Conservation (phyloP, 2,888 invertebrate genomes). For the Megamerina dolium region DNA sequence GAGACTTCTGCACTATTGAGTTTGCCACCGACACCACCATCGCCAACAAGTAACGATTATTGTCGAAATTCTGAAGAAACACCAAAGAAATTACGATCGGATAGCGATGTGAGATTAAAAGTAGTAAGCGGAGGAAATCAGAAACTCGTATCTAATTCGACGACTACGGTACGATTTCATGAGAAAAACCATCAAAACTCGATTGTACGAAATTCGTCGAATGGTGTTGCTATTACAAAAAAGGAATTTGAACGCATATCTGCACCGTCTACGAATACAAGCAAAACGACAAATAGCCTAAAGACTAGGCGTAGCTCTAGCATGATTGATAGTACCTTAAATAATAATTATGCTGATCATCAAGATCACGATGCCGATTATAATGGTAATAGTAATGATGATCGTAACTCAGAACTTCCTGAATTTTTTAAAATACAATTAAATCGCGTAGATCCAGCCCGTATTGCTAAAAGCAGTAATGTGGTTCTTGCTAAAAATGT, state of each 20-base stretch:
- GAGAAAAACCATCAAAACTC: background rate
- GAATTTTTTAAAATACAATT: slow-evolving; percentile 67
- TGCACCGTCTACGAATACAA: slow-evolving; percentile 13
- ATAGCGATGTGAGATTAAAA: no score
- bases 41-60: no score
- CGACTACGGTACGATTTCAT: background rate
- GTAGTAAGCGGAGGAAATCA: slow-evolving; percentile 7
- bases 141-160: slow-evolving; percentile 3
- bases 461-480: slow-evolving; percentile 53
- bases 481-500: slow-evolving; percentile 60
- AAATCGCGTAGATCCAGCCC: slow-evolving; percentile 62
- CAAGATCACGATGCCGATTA: background rate
- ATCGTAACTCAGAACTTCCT: slow-evolving; percentile 48
- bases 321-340: slow-evolving; percentile 24
- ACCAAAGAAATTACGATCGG: no score
- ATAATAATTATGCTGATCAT: slow-evolving; percentile 3
- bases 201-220: background rate
- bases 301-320: slow-evolving; percentile 33
- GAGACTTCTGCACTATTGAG: slow-evolving; percentile 12
- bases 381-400: background rate
- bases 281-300: slow-evolving; percentile 20
- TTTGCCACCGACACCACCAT: slow-evolving; percentile 15
- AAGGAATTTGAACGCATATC: slow-evolving; percentile 25
- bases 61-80: no score
- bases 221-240: background rate